phyloP scores from a whole-genome alignment of 2,797 vertebrate species.

The Helostoma temminkii region DNA sequence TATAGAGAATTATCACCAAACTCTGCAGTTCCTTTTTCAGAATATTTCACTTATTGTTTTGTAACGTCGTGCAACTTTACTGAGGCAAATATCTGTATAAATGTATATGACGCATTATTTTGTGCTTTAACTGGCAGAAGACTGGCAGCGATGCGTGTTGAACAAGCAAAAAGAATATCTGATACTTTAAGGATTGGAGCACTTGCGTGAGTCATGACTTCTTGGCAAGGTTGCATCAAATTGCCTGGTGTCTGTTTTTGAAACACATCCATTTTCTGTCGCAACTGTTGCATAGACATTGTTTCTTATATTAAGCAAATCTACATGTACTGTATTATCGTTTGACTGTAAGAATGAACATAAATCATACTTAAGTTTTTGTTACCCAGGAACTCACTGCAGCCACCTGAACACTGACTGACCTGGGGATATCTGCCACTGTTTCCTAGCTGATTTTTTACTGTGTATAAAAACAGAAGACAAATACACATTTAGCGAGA shows the following conservation, averaged over 20 bases:
- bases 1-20: too few species aligned
- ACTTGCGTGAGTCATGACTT: not conserved
- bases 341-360: not conserved
- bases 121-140: not conserved
- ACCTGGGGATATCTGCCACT: not conserved
- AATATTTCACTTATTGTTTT: too few species aligned
- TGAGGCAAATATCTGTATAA: not conserved
- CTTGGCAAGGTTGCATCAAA: too few species aligned
- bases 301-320: too few species aligned
- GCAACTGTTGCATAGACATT: too few species aligned
- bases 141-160: not conserved
- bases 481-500: slow-evolving; percentile 3
- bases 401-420: not conserved
- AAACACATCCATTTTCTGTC: too few species aligned
- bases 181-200: not conserved
- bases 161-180: too few species aligned
- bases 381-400: not conserved
- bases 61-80: too few species aligned
- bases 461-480: not conserved
- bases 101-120: not conserved
- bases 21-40: too few species aligned
- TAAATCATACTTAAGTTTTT: not conserved
- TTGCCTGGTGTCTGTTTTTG: too few species aligned
- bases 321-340: not conserved
- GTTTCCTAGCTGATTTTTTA: slow-evolving; percentile 7